Evolutionary conservation across 2,888 invertebrate species (phyloP).

Genomic region (Busseola fusca): DNA sequence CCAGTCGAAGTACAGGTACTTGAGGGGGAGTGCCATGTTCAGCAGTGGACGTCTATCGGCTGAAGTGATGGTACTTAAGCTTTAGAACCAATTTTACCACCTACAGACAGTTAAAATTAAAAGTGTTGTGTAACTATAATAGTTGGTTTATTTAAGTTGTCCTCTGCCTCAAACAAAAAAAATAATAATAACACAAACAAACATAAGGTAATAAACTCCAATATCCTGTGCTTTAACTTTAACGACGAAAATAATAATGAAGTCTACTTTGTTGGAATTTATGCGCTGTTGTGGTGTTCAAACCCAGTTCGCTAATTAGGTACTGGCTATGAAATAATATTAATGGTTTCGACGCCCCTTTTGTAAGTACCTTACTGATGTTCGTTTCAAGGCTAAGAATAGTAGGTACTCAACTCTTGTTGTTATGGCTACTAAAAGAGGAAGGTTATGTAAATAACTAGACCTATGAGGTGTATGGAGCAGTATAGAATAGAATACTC

Average conservation of each 20-base stretch:
- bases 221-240: conserved; percentile 25
- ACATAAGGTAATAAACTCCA: conserved; percentile 14
- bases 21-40: too few species aligned
- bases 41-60: too few species aligned
- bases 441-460: not conserved
- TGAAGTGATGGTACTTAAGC: not conserved
- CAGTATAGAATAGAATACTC: too few species aligned
- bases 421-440: not conserved
- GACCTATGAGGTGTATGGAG: not conserved
- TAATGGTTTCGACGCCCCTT: conserved; percentile 46
- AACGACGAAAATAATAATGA: conserved; percentile 36
- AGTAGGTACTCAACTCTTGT: not conserved
- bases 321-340: conserved; percentile 47
- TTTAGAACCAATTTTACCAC: not conserved
- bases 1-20: too few species aligned
- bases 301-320: conserved; percentile 53
- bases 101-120: not conserved
- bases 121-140: not conserved
- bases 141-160: too few species aligned
- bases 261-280: conserved; percentile 47
- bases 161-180: not conserved
- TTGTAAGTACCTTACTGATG: not conserved
- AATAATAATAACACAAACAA: not conserved
- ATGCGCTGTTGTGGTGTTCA: conserved; percentile 47
- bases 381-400: conserved; percentile 16